phyloP scores from a whole-genome alignment of 37 sponge, comb jelly and placozoan species.

The Spongilla lacustris region DNA sequence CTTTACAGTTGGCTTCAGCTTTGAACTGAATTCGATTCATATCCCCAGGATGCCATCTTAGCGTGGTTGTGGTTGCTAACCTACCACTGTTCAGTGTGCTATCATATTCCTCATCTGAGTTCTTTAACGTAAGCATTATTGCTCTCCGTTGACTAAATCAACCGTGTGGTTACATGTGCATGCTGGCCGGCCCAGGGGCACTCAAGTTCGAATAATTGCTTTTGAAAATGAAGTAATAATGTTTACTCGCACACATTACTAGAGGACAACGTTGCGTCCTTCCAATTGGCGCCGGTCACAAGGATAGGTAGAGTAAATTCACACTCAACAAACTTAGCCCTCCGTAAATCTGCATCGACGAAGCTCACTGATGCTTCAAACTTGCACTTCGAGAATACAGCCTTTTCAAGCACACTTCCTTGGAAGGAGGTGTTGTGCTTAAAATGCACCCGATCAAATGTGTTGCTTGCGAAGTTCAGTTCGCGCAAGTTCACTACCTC shows the following conservation, averaged over 20 bases:
- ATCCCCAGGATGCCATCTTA: no score
- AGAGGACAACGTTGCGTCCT: not conserved
- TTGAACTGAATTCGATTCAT: no score
- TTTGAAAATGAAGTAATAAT: no score
- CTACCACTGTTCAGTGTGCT: no score
- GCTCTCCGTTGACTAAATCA: no score
- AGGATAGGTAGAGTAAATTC: not conserved
- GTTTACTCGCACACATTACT: not conserved
- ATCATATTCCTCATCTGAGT: no score
- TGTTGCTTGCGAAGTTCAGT: constrained; percentile 15
- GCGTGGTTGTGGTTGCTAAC: no score
- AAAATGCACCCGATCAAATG: constrained; percentile 24
- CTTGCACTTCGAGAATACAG: constrained; percentile 31
- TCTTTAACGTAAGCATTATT: no score
- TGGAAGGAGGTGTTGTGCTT: constrained; percentile 19
- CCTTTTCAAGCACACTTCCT: constrained; percentile 25
- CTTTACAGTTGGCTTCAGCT: no score
- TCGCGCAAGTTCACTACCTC: not conserved
- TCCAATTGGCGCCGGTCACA: not conserved
- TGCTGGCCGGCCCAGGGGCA: no score
- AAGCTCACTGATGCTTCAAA: constrained; percentile 21
- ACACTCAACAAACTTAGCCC: constrained; percentile 29
- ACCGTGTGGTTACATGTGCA: no score
- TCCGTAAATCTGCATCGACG: constrained; percentile 20
- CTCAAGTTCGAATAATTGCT: no score